phyloP scores from a whole-genome alignment of 2,113 vertebrate species.

The Hippopotamus amphibius region DNA sequence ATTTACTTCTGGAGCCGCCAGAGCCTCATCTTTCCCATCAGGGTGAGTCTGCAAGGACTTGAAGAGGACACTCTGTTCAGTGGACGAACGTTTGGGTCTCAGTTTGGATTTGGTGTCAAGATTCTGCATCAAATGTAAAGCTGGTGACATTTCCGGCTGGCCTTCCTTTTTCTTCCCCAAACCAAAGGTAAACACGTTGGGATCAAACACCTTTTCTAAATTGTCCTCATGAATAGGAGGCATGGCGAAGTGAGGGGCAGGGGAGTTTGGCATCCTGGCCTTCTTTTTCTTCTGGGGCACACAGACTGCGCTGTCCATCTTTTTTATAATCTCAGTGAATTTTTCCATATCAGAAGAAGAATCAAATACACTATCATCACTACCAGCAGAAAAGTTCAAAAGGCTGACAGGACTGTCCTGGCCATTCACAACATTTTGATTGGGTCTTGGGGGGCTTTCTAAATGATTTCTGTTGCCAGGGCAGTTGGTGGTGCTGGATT shows the following conservation, averaged over 20 bases:
- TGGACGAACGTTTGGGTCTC: conserved; percentile 87
- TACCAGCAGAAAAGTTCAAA: conserved; percentile 85
- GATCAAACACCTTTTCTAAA: conserved; percentile 94
- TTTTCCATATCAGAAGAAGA: conserved; percentile 91
- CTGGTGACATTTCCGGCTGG: conserved; percentile 87
- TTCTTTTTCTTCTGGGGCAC: conserved; percentile 93
- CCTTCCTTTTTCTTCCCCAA: conserved; percentile 89
- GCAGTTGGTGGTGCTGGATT: conserved; percentile 54
- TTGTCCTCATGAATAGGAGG: conserved; percentile 95
- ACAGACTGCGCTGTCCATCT: conserved; percentile 90
- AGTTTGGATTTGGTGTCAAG: conserved; percentile 86
- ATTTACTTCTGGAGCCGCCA: conserved; percentile 64
- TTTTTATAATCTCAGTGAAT: conserved; percentile 94
- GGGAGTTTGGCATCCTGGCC: conserved; percentile 87
- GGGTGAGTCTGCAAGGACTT: conserved; percentile 83
- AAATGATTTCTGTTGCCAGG: conserved; percentile 52
- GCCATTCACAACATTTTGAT: conserved; percentile 84
- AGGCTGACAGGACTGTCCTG: conserved; percentile 78
- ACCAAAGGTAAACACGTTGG: conserved; percentile 92
- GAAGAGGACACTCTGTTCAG: conserved; percentile 92
- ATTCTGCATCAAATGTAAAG: conserved; percentile 89
- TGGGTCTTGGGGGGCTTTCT: conserved; percentile 72
- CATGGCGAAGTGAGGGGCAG: conserved; percentile 90
- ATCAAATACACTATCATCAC: conserved; percentile 89
- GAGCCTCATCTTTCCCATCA: conserved; percentile 70